Evolutionary conservation across 2,113 vertebrate genomes (phyloP), one percentile per base, ranked within the genome.

Genomic region (Gobius niger): DNA sequence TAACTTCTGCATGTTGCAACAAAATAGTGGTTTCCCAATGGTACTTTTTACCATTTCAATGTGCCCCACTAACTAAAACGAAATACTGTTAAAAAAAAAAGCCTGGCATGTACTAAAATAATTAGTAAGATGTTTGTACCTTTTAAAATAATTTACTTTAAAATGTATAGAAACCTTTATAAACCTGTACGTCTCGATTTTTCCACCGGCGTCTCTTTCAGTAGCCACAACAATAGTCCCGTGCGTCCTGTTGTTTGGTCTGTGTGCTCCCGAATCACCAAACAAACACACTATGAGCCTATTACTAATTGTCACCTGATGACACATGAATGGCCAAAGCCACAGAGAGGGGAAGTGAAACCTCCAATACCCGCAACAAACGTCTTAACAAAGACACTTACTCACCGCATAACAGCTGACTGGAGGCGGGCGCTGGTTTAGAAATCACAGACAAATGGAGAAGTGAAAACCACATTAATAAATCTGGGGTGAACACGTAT

Each of bases 401-500:
- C 5, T 24, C 59, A 47, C 11, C 53, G 18, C 9, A 56, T 19
- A n/a, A 65, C 66, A 68, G 54, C 52, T 75, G 47, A 70, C 18
- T 2, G 10, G 12, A 44, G 4, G 51, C 16, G 13, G 15, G 14
- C n/a, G 6, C 34, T 44, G 64, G 42, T 63, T 9, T 16, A 3
- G 44, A 7, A 57, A 40, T 9, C 8, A 24, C 10, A 59, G 49
- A n/a, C 14, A 15, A 6, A 11, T 16, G 12, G 50, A 72, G 81
- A 87, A 85, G 68, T 80, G 72, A 84, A 81, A 66, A 12, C 59
- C 64, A 65, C 60, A 85, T 57, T 73, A 71, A 5, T 40, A 7
- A 9, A 8, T 34, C 24, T 53, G 53, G 9, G 5, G 9, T 7
- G 9, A 18, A 12, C 11, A 18, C 5, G 18, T 12, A 18, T 54